Evolutionary conservation across 2,888 invertebrate genomes (phyloP), one percentile per base, ranked within the genome.

Genomic region (Trichogramma dendrolimi): DNA sequence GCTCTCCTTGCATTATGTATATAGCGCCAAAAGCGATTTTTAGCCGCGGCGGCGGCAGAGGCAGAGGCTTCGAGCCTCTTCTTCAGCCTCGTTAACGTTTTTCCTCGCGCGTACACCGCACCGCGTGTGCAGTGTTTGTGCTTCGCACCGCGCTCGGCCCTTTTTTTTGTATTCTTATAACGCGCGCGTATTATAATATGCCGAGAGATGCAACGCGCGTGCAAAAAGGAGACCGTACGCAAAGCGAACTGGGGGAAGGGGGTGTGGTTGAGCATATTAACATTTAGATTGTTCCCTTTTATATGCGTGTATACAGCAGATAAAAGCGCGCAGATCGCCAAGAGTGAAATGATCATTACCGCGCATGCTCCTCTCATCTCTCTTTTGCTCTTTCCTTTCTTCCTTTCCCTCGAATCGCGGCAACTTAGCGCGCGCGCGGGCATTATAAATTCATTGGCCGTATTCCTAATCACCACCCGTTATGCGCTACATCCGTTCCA

Each of bases 181-280:
- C 8, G n/a, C n/a, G 46, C 46, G 2, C n/a, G 3, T 46, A 46
- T 10, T 46, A 46, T 46, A 46, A 46, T 46, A 46, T 10, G 46
- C 46, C 8, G 46, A 46, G n/a, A 46, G 46, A 46, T 8, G n/a
- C 46, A 46, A n/a, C 8, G 46, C 46, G 2, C 46, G 46, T 3
- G 8, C 8, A 46, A 27, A 27, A 27, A 27, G 27, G 27, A 27
- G 27, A 27, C 27, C 3, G 3, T 27, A 27, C 27, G 27, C 27
- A 27, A 27, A 27, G 27, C 27, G 27, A 27, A 27, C 27, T 27
- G 27, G 27, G 27, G 27, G 27, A 27, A 27, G 73, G 72, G 74
- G 77, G 77, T 74, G 76, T 77, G 77, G 77, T 74, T 66, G 73
- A 68, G 74, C 27, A 27, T 70, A 78, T 78, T 78, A 78, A 74